Percentiles rank a stretch among this genome's conserved stretches.
These are phyloP conservation scores for Bombus consobrinus DNA, from an alignment of 1,140 invertebrate genomes.

Conservation along the genomic window DNA sequence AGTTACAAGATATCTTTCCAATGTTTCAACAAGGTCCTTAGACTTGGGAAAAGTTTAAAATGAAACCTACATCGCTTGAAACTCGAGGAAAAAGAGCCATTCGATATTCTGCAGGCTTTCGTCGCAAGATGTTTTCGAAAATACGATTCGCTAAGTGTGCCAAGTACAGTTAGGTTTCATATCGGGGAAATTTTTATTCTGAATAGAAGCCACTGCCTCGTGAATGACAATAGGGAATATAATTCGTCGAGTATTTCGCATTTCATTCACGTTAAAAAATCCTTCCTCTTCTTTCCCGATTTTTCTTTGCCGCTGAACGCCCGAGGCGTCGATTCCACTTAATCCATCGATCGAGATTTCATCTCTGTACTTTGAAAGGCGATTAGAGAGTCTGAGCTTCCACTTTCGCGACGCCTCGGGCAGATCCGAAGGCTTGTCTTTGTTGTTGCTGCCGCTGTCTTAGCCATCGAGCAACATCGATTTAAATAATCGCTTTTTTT, in stretches of 20 bases:
- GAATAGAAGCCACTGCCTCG: background rate
- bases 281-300: background rate
- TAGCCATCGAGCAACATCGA: conserved; percentile 32
- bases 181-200: background rate
- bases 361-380: conserved; percentile 50
- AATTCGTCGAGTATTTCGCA: conserved; percentile 5
- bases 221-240: background rate
- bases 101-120: background rate
- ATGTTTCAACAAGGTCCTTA: background rate
- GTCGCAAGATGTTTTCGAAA: background rate
- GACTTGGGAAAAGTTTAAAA: background rate
- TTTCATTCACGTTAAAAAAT: conserved; percentile 1
- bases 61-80: background rate
- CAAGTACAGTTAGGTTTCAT: background rate
- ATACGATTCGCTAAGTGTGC: background rate
- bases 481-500: conserved; percentile 41
- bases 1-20: background rate
- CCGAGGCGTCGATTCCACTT: conserved; percentile 38
- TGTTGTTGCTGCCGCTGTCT: conserved; percentile 29
- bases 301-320: conserved; percentile 11
- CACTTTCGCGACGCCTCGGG: conserved; percentile 31
- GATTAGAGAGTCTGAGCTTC: conserved; percentile 50
- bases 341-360: conserved; percentile 51
- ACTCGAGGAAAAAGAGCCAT: background rate
- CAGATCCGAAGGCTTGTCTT: conserved; percentile 28